Evolutionary conservation across 2,797 vertebrate species (phyloP), one percentile per base, ranked within the genome.

Genomic region (Tapera naevia): DNA sequence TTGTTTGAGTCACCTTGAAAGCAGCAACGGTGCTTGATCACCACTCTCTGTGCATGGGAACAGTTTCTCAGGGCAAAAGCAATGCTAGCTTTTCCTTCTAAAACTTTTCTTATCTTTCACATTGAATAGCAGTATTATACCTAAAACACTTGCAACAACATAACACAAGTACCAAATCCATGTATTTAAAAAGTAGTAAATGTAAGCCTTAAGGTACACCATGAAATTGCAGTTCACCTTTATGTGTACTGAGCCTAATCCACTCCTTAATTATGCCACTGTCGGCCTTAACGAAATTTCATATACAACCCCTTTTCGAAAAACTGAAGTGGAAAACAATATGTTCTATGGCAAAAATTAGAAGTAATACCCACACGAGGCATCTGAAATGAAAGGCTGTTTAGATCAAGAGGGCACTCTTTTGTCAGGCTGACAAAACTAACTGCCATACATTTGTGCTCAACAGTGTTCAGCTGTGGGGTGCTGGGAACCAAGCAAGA

Each of bases 31-130:
- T 74, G 10, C 22, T 23, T 60, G 28, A 69, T 13, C 32, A 11
- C 33, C 51, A 14, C 19, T 17, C 8, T 17, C 3, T 4, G 5
- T 51, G 14, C 0, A 0, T 72, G 51, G 81, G 80, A 84, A 41
- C 2, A 2, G 5, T 41, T 41, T 75, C 41, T 48, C 18, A 46
- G n/a, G 18, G 11, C 11, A 79, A 70, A 86, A 70, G 1, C 24
- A 46, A 30, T 45, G 8, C 4, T 66, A 67, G 28, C 5, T 67
- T 83, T 80, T 83, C 30, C 16, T 78, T 80, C 50, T 61, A 76
- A 78, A 81, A 64, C 27, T 27, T 51, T 41, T 28, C 6, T 64
- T 25, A 22, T 45, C 8, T 71, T 91, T 69, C 23, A 7, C 13
- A 10, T 7, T 45, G 25, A 54, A 61, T 22, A 76, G 27, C 6